Evolutionary conservation across 2,888 invertebrate species (phyloP), one percentile per base, ranked within the genome.

Genomic region (Microchrysa polita): DNA sequence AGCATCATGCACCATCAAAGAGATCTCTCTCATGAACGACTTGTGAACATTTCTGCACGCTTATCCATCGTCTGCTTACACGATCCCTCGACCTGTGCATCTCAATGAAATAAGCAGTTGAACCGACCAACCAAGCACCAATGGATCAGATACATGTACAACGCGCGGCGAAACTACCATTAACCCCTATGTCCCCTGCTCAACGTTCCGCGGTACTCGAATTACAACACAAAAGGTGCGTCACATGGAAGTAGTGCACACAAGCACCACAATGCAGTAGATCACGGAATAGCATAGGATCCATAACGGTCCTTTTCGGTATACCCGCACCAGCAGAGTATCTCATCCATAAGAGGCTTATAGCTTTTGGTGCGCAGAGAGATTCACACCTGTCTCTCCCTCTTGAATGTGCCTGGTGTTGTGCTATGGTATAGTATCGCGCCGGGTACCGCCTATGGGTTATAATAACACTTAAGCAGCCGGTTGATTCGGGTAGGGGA

Each of bases 321-420:
- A n/a, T n/a, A 44, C 65, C 16, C 61, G 61, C n/a, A n/a, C 65
- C 34, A 65, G n/a, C 44, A 22, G 65, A 48, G 65, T 48, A 44
- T 65, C n/a, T n/a, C 48, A 48, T 34, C 27, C 27, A 34, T 34
- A 44, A 65, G 65, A 65, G 65, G 65, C 22, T 65, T 65, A 22
- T n/a, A n/a, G n/a, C 65, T 52, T 44, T 22, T 34, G 27, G 48
- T 60, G 48, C n/a, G n/a, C 57, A 65, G 22, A 71, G 57, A 72
- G 57, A 57, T 40, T 53, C 75, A 75, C 75, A 75, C 75, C 75
- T 75, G 75, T 75, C 71, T 73, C 63, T 73, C 73, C 75, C 75
- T 61, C 69, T 73, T 53, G 65, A 34, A 14, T 73, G 69, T 48
- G 71, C 69, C 61, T 60, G 71, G 18, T 72, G 53, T 74, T 69